Base-by-base conservation (phyloP, 2,888 invertebrate genomes). In the Cylindroiulus punctatus region DNA sequence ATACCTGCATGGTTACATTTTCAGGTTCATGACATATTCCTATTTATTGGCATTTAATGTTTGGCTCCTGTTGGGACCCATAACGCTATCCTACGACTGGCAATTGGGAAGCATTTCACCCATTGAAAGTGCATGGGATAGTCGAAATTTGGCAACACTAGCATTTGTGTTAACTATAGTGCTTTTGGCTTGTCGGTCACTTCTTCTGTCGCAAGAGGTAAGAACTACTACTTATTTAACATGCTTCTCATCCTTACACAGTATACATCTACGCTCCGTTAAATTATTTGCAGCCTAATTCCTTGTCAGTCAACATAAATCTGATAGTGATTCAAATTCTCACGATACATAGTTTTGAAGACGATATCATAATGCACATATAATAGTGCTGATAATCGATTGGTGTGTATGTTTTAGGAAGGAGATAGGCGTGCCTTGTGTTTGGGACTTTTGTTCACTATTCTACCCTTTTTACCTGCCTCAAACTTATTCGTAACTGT, bases 41-140 rank as follows among this genome's bases (percentile, higher is more conserved):
- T 96, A 96, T 91, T 91, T 97, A 90, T 94, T 95, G 8, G 95
- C 95, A 0, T 94, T 96, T 92, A 96, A 96, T 92, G 94, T 94
- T 92, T 95, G 95, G 95, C 91, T 97, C 88, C 92, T 96, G 22
- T 91, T 96, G 86, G 95, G 94, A 88, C 96, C 96, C 0, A 93
- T 93, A 89, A 93, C 93, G 0, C 92, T 96, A 84, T 95, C 95
- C 89, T 96, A 96, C 90, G 97, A 97, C 91, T 97, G 96, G 96
- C 96, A 96, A 92, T 95, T 96, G 94, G 96, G 95, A 8, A 96
- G 96, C 19, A 94, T 97, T 88, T 95, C 96, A 32, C 92, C 96
- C 87, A 93, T 97, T 88, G 94, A 95, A 85, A 93, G 93, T 81
- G 91, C 94, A 22, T 93, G 93, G 89, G 96, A 96, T 90, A 92